Base-by-base conservation (phyloP, 2,888 invertebrate genomes). In the Calameuta idolon region DNA sequence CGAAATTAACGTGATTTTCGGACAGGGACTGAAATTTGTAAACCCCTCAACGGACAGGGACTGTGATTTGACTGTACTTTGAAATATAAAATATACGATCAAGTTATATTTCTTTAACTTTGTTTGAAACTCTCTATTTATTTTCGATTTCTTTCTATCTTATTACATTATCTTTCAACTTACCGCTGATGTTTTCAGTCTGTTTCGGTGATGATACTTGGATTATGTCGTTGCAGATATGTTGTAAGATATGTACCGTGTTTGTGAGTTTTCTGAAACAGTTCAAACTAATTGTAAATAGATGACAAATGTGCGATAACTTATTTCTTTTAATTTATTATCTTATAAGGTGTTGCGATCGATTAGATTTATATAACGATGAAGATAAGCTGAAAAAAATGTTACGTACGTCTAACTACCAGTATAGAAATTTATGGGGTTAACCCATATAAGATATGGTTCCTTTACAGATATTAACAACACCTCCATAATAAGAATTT, bases 171-270 rank as follows among this genome's bases (percentile, higher is more conserved):
- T 55, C 9, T 31, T 12, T 1, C 31, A 23, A 71, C 76, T 77
- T 74, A 68, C 74, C 77, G 71, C 74, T 40, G 73, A 74, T 75
- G 40, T 40, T 77, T 73, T 79, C 77, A 77, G 77, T 79, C 79
- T 79, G 68, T n/a, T 55, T 79, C 71, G 74, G 68, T 69, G 73
- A 55, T 30, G 30, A 69, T 69, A 69, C 69, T 76, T 69, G 69
- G 74, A 76, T 76, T 33, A 75, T 77, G 35, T 77, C 55, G 73
- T 75, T 40, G 34, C 55, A 40, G 79, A 79, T 79, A 79, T 79
- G 79, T 79, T 76, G 74, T 34, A 74, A 74, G 79, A 79, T 79
- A 79, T 79, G 79, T 76, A 76, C 34, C 74, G 79, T 74, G 79
- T 40, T 78, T 75, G 31, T 30, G 75, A 73, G 34, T 31, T 55